phyloP scores from a whole-genome alignment of 2,113 vertebrate genomes.

The Ceratotherium simum region DNA sequence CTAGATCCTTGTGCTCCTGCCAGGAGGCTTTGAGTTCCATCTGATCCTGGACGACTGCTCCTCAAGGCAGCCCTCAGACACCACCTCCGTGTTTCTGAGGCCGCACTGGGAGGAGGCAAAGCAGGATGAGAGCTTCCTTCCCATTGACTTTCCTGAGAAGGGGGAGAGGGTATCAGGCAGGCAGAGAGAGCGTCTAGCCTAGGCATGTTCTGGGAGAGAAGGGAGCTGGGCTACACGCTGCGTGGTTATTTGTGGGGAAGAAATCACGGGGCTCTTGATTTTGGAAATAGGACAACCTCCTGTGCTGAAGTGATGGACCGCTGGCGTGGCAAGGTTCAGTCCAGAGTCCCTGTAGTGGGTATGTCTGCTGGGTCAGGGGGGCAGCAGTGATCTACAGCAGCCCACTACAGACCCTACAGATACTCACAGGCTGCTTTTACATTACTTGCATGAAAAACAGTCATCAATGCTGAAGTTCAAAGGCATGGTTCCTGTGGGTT shows the following conservation, averaged over 20 bases:
- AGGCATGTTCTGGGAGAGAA: not conserved
- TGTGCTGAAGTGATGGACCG: not conserved
- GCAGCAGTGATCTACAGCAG: not conserved
- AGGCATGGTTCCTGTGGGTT: conserved; percentile 73
- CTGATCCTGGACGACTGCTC: not conserved
- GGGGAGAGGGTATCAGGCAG: not conserved
- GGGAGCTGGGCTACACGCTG: not conserved
- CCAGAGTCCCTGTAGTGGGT: not conserved
- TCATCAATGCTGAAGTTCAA: conserved; percentile 64
- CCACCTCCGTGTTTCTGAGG: not conserved
- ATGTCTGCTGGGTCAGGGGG: not conserved
- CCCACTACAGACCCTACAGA: not conserved
- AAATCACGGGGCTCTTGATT: not conserved
- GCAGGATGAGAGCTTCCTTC: not conserved
- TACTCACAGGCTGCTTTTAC: conserved; percentile 33
- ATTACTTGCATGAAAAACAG: conserved; percentile 65
- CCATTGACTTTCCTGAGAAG: not conserved
- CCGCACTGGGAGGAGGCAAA: not conserved
- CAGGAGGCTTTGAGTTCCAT: not conserved
- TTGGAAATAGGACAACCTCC: not conserved
- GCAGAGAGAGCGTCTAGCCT: not conserved
- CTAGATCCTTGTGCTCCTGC: not conserved
- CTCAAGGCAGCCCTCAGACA: not conserved
- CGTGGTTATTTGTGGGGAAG: not conserved
- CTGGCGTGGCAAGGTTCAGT: not conserved